phyloP scores from a whole-genome alignment of 2,888 invertebrate species.

The Orchesellides sinensis region DNA sequence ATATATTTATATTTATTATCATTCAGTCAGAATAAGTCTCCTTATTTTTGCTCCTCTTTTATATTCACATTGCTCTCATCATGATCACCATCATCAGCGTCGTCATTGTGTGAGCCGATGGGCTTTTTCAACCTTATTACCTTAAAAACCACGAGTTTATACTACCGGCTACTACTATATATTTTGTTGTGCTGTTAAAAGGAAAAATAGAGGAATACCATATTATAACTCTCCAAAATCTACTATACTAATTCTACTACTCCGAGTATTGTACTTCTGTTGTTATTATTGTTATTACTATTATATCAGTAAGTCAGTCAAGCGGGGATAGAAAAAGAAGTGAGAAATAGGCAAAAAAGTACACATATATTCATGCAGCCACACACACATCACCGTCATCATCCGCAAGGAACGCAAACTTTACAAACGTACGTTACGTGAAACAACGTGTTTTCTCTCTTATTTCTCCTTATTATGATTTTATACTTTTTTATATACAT shows the following conservation, averaged over 20 bases:
- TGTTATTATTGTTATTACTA: constrained; percentile 43
- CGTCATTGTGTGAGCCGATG: constrained; percentile 39
- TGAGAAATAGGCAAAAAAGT: constrained; percentile 34
- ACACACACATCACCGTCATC: constrained; percentile 19
- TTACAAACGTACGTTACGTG: constrained; percentile 52
- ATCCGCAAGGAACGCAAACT: constrained; percentile 28
- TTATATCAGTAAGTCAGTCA: constrained; percentile 61
- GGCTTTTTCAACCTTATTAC: constrained; percentile 53
- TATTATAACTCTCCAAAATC: no score
- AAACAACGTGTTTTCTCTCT: constrained; percentile 58
- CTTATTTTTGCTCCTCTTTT: constrained; percentile 44
- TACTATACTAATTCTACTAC: constrained; percentile 1
- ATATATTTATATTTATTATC: constrained; percentile 20
- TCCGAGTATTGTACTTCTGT: constrained; percentile 17
- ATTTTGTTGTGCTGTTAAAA: constrained; percentile 16
- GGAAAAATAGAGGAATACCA: no score
- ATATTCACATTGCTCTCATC: constrained; percentile 19
- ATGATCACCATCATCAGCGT: constrained; percentile 29
- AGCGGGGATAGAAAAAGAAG: constrained; percentile 42
- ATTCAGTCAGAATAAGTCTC: neutral
- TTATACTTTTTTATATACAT: constrained; percentile 22
- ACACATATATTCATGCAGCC: neutral
- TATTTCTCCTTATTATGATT: constrained; percentile 55
- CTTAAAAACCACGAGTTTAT: constrained; percentile 52
- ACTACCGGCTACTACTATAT: no score